These are phyloP conservation scores for Lucilia cuprina DNA, from an alignment of 1,140 invertebrate genomes.

Conservation along the genomic window DNA sequence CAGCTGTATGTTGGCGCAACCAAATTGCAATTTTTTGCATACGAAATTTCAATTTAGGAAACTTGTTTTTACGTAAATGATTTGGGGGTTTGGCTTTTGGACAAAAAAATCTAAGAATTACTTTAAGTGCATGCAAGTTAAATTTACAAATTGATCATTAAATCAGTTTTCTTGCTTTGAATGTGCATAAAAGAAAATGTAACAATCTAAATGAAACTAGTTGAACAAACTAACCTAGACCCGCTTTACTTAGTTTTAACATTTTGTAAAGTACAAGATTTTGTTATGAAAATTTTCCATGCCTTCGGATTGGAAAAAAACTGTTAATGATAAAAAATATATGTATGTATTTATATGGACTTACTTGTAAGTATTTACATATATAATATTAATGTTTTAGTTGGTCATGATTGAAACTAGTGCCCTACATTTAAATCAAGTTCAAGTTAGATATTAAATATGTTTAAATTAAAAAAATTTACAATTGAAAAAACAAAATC, in stretches of 20 bases:
- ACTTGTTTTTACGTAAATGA: not conserved
- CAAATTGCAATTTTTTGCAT: not conserved
- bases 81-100: not conserved
- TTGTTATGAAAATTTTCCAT: conserved; percentile 9
- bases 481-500: too few relatives aligned
- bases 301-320: not conserved
- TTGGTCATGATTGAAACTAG: not conserved
- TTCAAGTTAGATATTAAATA: not conserved
- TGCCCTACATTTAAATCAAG: not conserved
- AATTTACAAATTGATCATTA: not conserved
- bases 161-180: not conserved
- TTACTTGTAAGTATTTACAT: too few relatives aligned
- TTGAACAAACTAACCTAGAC: conserved; percentile 22
- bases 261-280: not conserved
- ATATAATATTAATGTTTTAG: not conserved
- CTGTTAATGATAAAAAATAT: not conserved
- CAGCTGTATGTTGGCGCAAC: not conserved
- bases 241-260: conserved; percentile 1
- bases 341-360: not conserved
- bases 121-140: not conserved
- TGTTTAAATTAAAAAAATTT: too few relatives aligned
- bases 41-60: not conserved
- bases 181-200: conserved; percentile 11
- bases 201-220: not conserved
- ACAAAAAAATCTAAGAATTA: not conserved